Evolutionary conservation across 2,113 vertebrate species (phyloP), one percentile per base, ranked within the genome.

Genomic region (Apteryx mantelli): DNA sequence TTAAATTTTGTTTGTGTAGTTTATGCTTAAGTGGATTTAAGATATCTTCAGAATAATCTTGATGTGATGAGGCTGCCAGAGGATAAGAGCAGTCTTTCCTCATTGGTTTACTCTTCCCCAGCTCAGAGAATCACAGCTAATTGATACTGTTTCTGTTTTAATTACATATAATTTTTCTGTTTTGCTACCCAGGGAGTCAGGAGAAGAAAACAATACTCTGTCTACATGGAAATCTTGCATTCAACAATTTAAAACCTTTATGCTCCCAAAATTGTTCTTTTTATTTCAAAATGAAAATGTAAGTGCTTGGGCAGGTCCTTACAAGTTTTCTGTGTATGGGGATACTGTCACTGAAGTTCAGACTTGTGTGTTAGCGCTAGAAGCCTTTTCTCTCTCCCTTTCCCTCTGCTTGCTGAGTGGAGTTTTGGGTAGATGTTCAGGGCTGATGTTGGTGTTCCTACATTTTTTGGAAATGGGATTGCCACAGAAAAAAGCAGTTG

Each of bases 161-260:
- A 98, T 98, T 98, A 96, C 94, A 97, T 96, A 97, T 97, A 97
- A 98, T 98, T 98, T 98, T 98, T 98, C 98, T 98, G 97, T 98
- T 98, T 98, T 97, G 96, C 97, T 98, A 97, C 97, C 95, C 98
- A 96, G 97, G 96, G 97, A 97, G 95, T 89, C 97, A 98, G 98
- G 97, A 97, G 97, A 97, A 97, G 97, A 98, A 98, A 98, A 98
- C 97, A 98, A 98, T 98, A 90, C 94, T 98, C 97, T 93, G 95
- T 44, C 95, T 96, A 96, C 97, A 98, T 96, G 92, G 97, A 98
- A 98, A 98, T 98, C 97, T 97, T 98, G 94, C 96, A 96, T 95
- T 98, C 97, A 98, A 98, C 97, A 97, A 91, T 98, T 98, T 64
- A 96, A 98, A 98, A 98, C 95, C 97, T 98, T 98, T 98, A 97